Conservation (phyloP, 2,113 vertebrate species). For the Silurus asotus region DNA sequence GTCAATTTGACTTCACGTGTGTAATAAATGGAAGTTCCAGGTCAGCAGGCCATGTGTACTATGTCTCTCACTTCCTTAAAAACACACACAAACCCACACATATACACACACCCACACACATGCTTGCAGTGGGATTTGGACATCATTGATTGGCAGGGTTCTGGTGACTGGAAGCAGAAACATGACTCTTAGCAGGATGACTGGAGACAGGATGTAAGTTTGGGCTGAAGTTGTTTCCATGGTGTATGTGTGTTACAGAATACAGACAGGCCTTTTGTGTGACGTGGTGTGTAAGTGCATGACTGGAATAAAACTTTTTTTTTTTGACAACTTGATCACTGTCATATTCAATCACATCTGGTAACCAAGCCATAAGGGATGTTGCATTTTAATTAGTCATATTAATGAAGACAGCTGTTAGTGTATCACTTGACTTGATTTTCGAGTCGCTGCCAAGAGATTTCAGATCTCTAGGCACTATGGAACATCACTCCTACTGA, state of each 20-base stretch:
- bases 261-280: constrained; percentile 20
- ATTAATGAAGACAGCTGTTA: constrained; percentile 59
- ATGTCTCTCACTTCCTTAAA: constrained; percentile 39
- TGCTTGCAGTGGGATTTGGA: neutral
- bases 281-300: constrained; percentile 17
- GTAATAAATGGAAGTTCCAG: constrained; percentile 47
- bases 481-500: neutral
- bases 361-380: constrained; percentile 54
- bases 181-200: constrained; percentile 38
- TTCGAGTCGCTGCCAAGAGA: constrained; percentile 37
- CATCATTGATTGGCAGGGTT: constrained; percentile 45
- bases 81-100: constrained; percentile 17
- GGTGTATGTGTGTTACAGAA: constrained; percentile 13
- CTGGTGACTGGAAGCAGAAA: constrained; percentile 42
- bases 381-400: constrained; percentile 57
- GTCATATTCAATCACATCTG: constrained; percentile 58
- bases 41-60: constrained; percentile 47
- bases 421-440: constrained; percentile 50
- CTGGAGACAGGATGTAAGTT: constrained; percentile 48
- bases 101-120: neutral
- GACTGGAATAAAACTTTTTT: constrained; percentile 41
- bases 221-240: constrained; percentile 37
- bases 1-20: constrained; percentile 43
- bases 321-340: constrained; percentile 52
- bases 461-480: constrained; percentile 16